Conservation (phyloP, 2,888 invertebrate genomes). For the Trichogramma evanescens region DNA sequence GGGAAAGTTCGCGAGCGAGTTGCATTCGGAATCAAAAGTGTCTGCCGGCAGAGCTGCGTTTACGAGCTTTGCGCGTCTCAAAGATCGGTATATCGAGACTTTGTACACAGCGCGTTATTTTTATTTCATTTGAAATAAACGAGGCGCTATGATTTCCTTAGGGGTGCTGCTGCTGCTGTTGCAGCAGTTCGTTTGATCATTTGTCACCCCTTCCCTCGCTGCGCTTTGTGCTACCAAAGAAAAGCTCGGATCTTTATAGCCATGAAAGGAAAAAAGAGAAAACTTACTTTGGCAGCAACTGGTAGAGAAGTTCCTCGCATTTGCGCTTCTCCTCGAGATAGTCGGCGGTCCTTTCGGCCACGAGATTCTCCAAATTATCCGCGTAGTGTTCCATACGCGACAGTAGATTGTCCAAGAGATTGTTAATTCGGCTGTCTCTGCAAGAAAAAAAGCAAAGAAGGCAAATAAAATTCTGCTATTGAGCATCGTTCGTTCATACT, state of each 20-base stretch:
- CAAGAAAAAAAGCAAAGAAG: conserved; percentile 18
- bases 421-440: conserved; percentile 85
- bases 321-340: conserved; percentile 97
- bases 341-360: conserved; percentile 93
- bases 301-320: conserved; percentile 93
- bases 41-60: no score
- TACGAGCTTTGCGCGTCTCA: no score
- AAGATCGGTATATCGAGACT: no score
- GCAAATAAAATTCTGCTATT: no score
- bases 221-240: no score
- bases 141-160: conserved; percentile 14
- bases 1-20: no score
- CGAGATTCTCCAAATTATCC: conserved; percentile 92
- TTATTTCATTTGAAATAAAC: not conserved
- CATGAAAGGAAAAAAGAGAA: not conserved
- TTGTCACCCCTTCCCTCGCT: no score
- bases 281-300: conserved; percentile 84
- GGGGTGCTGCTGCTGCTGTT: not conserved
- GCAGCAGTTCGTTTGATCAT: no score
- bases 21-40: no score
- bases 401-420: conserved; percentile 88
- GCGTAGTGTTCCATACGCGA: conserved; percentile 99
- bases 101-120: not conserved
- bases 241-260: not conserved
- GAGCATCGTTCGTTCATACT: no score